Conservation (phyloP, 2,888 invertebrate species). For the Formica aserva region DNA sequence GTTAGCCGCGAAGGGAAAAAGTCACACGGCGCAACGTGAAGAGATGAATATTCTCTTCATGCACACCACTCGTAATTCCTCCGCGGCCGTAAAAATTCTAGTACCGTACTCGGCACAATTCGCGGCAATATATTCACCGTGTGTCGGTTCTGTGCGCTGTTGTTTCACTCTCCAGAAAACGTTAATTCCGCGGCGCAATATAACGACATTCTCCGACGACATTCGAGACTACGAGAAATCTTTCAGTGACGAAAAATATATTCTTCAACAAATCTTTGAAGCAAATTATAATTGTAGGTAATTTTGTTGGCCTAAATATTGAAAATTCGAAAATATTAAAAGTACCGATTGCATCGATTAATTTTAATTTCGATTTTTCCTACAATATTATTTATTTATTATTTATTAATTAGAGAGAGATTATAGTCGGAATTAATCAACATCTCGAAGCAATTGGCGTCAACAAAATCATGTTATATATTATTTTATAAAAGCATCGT, state of each 20-base stretch:
- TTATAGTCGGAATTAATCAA: conserved; percentile 4
- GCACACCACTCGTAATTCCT: conserved; percentile 42
- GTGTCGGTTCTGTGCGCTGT: conserved; percentile 8
- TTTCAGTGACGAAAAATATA: not conserved
- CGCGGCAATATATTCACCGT: conserved; percentile 22
- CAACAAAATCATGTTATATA: not conserved
- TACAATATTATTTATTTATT: not conserved
- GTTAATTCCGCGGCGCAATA: not conserved
- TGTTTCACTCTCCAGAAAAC: conserved; percentile 19
- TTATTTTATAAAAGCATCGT: not conserved
- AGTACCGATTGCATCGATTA: not conserved
- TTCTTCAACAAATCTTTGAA: not conserved
- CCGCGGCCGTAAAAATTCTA: conserved; percentile 44
- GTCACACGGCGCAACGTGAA: conserved; percentile 32
- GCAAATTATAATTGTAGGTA: not conserved
- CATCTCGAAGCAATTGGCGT: not conserved
- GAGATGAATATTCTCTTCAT: conserved; percentile 49
- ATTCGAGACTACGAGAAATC: conserved; percentile 18
- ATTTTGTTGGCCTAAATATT: not conserved
- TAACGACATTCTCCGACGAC: conserved; percentile 2
- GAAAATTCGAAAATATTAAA: not conserved
- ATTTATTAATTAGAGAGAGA: not conserved
- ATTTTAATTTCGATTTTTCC: not conserved
- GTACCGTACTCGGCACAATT: conserved; percentile 38
- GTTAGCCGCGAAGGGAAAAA: conserved; percentile 48